A percentile compares a stretch with the other conserved stretches of the same genome.
These are phyloP conservation scores for Conistra vaccinii DNA, from an alignment of 2,888 invertebrate species.

Conservation along the genomic window DNA sequence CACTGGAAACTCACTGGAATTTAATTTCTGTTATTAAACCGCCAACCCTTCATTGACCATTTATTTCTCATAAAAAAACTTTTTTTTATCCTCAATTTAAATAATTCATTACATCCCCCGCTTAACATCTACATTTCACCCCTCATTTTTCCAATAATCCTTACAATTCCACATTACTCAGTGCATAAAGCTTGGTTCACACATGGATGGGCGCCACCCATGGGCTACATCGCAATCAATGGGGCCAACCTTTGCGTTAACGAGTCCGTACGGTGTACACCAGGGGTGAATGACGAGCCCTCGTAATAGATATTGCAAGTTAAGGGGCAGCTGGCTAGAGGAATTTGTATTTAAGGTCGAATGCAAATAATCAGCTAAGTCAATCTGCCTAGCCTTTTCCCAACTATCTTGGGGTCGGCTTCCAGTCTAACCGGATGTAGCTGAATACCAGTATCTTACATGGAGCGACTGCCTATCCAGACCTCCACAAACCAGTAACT, in stretches of 20 bases:
- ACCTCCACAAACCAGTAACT: no score
- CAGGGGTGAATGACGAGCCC: conserved; percentile 34
- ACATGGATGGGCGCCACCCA: conserved; percentile 38
- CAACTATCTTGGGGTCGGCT: no score
- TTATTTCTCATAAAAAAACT: not conserved
- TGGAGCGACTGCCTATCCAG: no score
- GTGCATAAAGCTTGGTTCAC: conserved; percentile 52
- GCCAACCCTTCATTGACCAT: no score
- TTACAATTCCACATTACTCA: conserved; percentile 33
- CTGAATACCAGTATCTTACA: no score
- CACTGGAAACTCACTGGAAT: not conserved
- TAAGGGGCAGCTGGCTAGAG: conserved; percentile 13
- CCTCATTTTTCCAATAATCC: conserved; percentile 47
- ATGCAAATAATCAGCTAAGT: not conserved
- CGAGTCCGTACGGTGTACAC: conserved; percentile 33
- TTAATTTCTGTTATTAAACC: not conserved
- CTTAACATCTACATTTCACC: conserved; percentile 12
- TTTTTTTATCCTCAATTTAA: not conserved
- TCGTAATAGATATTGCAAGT: conserved; percentile 51
- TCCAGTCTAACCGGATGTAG: no score
- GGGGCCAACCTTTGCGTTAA: conserved; percentile 42
- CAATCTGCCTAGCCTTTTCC: no score
- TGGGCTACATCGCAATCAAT: conserved; percentile 56
- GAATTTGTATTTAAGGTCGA: not conserved
- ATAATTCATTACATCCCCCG: conserved; percentile 6